phyloP scores from a whole-genome alignment of 2,113 vertebrate species.

The Chaenocephalus aceratus region DNA sequence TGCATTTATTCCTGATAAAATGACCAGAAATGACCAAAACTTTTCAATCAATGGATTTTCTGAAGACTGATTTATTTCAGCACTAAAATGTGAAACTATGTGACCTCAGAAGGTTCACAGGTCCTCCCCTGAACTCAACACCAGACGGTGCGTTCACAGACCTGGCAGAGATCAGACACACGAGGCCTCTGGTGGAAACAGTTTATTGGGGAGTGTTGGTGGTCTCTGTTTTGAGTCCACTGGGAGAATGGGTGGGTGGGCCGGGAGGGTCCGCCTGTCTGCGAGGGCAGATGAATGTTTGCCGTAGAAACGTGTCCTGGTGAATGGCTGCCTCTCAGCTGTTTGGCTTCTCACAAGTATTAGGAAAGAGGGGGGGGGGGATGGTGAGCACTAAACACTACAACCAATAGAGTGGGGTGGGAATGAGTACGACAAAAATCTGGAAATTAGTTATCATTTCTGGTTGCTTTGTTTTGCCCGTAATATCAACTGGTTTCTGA shows the following conservation, averaged over 20 bases:
- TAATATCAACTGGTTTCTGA: no score
- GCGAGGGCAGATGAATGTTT: constrained; percentile 36
- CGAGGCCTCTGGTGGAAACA: constrained; percentile 20
- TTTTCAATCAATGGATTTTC: not conserved
- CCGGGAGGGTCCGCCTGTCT: constrained; percentile 33
- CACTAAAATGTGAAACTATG: not conserved
- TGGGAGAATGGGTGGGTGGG: constrained; percentile 68
- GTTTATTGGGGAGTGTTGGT: constrained; percentile 46
- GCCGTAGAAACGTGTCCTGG: constrained; percentile 45
- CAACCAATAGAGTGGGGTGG: no score
- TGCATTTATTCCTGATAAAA: not conserved
- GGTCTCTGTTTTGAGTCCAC: constrained; percentile 43
- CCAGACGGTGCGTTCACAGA: constrained; percentile 1
- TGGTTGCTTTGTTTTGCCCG: no score
- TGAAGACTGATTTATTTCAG: not conserved
- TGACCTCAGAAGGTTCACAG: not conserved
- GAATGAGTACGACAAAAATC: no score
- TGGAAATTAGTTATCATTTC: no score
- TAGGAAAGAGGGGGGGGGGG: not conserved
- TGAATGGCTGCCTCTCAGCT: constrained; percentile 70
- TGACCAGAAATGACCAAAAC: not conserved
- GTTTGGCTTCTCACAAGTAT: constrained; percentile 59
- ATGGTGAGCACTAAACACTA: not conserved
- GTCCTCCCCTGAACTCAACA: constrained; percentile 10
- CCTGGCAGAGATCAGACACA: constrained; percentile 22